These are phyloP conservation scores for Poecilia gillii DNA, from an alignment of 2,797 vertebrate genomes.

Conservation along the genomic window DNA sequence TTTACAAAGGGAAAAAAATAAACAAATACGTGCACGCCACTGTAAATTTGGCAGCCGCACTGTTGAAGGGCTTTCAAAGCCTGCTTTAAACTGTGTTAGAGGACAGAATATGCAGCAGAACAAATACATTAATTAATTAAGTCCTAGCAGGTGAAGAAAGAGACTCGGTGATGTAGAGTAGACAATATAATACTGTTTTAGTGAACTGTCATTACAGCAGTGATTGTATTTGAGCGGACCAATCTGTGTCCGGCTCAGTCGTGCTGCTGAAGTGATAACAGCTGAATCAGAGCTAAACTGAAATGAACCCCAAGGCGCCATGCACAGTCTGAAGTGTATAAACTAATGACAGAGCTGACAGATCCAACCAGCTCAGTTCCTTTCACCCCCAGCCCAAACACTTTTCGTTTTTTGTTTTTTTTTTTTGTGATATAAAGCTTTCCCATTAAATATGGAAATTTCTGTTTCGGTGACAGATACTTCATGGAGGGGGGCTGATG, in stretches of 20 bases:
- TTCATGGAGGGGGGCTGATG: conserved; percentile 82
- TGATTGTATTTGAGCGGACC: conserved; percentile 9
- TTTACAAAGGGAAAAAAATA: conserved; percentile 56
- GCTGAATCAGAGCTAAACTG: conserved; percentile 44
- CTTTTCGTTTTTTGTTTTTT: conserved; percentile 81
- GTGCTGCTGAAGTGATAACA: conserved; percentile 45
- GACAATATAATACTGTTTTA: not conserved
- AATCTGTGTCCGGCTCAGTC: conserved; percentile 38
- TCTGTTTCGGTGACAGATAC: conserved; percentile 90
- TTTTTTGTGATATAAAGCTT: conserved; percentile 86
- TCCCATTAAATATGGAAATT: conserved; percentile 97
- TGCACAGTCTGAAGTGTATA: conserved; percentile 39
- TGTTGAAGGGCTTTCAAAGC: conserved; percentile 53
- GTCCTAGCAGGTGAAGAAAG: conserved; percentile 9
- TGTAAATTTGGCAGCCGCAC: conserved; percentile 26
- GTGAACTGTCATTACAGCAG: conserved; percentile 7
- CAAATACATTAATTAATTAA: not conserved
- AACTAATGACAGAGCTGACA: conserved; percentile 68
- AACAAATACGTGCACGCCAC: conserved; percentile 46
- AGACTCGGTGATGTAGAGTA: not conserved
- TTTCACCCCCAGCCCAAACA: conserved; percentile 86
- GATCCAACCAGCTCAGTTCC: conserved; percentile 79
- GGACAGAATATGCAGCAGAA: conserved; percentile 19
- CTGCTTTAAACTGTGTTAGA: conserved; percentile 30
- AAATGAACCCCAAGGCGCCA: conserved; percentile 47